These are phyloP conservation scores for Hystrix cristata DNA, from an alignment of 2,113 vertebrate genomes.

Conservation along the genomic window DNA sequence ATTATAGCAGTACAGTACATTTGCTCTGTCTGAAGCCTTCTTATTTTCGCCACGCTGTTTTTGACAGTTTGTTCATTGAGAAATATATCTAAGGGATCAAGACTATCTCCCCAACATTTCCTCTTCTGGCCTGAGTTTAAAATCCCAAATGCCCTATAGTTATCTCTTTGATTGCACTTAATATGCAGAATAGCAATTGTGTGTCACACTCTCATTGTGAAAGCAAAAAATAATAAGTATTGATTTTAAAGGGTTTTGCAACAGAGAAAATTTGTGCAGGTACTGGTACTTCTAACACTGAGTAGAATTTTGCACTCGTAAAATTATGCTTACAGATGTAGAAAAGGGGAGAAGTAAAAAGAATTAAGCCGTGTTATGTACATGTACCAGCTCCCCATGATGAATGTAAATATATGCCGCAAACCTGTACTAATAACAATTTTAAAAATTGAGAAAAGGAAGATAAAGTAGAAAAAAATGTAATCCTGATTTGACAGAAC, in stretches of 20 bases:
- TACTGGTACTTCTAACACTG: background rate
- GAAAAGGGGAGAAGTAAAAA: background rate
- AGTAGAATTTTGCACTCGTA: background rate
- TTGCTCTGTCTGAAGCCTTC: background rate
- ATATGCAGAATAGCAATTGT: background rate
- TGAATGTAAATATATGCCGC: background rate
- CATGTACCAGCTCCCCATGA: background rate
- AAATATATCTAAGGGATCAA: background rate
- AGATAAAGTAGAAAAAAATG: background rate
- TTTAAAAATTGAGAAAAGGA: background rate
- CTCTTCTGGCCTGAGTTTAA: background rate
- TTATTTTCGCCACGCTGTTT: background rate
- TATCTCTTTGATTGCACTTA: background rate
- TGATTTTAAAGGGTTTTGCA: background rate
- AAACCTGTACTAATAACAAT: background rate
- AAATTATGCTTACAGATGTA: background rate
- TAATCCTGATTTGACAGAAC: background rate
- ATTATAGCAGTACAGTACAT: background rate
- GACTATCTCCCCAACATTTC: background rate
- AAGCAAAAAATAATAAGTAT: background rate
- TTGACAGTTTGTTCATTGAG: background rate
- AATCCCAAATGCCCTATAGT: background rate
- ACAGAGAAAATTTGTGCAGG: background rate
- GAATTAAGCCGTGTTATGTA: background rate
- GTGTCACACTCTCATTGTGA: background rate